Evolutionary conservation across 1,140 invertebrate genomes (phyloP).

Genomic region (Atopsyche davidsoni): DNA sequence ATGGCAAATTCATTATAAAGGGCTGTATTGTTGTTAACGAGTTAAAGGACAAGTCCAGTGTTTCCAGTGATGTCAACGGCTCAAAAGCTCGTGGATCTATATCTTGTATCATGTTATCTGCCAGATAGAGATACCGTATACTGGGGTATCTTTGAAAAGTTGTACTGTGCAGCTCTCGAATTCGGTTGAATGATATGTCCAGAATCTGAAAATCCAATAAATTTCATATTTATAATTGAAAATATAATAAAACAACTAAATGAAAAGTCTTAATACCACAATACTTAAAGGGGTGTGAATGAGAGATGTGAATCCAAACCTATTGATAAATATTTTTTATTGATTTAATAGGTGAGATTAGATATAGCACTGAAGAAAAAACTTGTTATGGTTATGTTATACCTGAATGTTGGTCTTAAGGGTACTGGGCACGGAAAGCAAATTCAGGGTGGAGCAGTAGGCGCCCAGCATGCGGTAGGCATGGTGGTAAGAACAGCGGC

Average conservation of each 20-base stretch:
- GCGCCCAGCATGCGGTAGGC: slow-evolving; percentile 50
- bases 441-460: slow-evolving; percentile 45
- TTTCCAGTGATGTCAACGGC: slow-evolving; percentile 46
- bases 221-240: not conserved
- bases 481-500: slow-evolving; percentile 44
- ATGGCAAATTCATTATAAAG: slow-evolving; percentile 50
- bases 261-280: not conserved
- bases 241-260: slow-evolving; percentile 8
- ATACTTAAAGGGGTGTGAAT: not conserved
- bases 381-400: slow-evolving; percentile 33
- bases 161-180: slow-evolving; percentile 48
- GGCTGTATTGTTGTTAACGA: slow-evolving; percentile 49
- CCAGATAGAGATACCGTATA: slow-evolving; percentile 53
- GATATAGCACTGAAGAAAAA: no score
- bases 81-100: slow-evolving; percentile 52
- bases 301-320: slow-evolving; percentile 21
- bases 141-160: slow-evolving; percentile 51
- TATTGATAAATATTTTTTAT: no score
- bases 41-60: slow-evolving; percentile 54
- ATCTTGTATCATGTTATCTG: slow-evolving; percentile 54
- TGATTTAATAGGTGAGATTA: no score
- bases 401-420: slow-evolving; percentile 52
- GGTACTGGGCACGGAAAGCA: slow-evolving; percentile 47
- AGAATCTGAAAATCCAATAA: slow-evolving; percentile 48
- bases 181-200: slow-evolving; percentile 57